Percentiles rank a stretch among this genome's conserved stretches.
Evolutionary conservation across 2,797 vertebrate species (phyloP).

Genomic region (Phataginus tetradactyla): DNA sequence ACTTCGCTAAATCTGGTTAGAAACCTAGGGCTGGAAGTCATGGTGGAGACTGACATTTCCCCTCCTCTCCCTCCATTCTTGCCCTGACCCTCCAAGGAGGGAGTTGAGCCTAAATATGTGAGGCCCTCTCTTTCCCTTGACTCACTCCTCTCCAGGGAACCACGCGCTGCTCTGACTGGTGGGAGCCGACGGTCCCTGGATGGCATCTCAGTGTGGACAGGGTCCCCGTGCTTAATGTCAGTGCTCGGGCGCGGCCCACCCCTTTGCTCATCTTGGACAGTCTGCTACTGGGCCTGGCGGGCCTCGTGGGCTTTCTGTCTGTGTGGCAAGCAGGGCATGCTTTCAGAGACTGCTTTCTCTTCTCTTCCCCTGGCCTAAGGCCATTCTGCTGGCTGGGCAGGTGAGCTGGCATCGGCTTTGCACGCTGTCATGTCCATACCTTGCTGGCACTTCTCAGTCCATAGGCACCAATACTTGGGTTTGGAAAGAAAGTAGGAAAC

Average conservation of each 20-base stretch:
- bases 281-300: fast-evolving
- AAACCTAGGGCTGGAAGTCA: background rate
- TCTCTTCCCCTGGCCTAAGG: background rate
- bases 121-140: background rate
- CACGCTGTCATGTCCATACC: background rate
- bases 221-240: background rate
- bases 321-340: too few species aligned
- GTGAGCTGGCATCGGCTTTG: background rate
- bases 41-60: background rate
- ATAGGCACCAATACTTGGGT: background rate
- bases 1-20: background rate
- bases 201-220: background rate
- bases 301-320: background rate
- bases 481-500: background rate
- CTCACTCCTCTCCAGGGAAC: background rate
- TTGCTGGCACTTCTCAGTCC: background rate
- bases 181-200: background rate
- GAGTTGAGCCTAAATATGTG: too few species aligned
- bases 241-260: background rate
- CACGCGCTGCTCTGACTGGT: background rate
- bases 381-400: background rate
- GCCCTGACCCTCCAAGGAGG: background rate
- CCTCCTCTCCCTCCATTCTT: background rate
- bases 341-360: background rate
- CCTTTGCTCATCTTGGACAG: background rate